Percentiles rank a stretch among this genome's conserved stretches.
These are phyloP conservation scores for Macropis europaea DNA, from an alignment of 2,888 invertebrate species.

Conservation along the genomic window DNA sequence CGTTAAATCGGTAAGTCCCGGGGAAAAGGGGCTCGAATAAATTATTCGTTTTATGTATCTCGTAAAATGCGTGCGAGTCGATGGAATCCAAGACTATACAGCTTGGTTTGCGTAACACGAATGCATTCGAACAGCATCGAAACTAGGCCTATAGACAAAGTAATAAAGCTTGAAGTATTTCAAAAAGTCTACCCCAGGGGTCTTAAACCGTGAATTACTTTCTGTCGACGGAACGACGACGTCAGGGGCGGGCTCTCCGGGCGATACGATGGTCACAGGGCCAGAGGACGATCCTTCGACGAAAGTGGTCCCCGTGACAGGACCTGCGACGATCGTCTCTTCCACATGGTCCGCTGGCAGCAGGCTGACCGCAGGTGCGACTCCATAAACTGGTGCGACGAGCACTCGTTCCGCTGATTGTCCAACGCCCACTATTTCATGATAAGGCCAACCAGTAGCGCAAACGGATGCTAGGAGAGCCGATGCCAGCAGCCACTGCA, in stretches of 20 bases:
- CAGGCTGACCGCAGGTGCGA: constrained; percentile 39
- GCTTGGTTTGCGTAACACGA: background rate
- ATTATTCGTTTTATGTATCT: constrained; percentile 27
- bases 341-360: background rate
- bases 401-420: constrained; percentile 14
- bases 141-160: background rate
- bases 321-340: constrained; percentile 48
- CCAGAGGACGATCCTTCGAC: constrained; percentile 51
- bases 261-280: constrained; percentile 3
- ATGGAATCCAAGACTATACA: background rate
- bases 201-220: background rate
- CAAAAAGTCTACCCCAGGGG: background rate
- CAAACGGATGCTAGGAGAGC: constrained; percentile 54
- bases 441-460: constrained; percentile 67
- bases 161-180: background rate
- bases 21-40: constrained; percentile 1
- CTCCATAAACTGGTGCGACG: constrained; percentile 42
- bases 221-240: background rate
- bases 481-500: constrained; percentile 54
- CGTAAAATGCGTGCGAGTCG: constrained; percentile 14
- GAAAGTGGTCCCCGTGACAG: constrained; percentile 56
- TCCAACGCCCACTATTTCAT: constrained; percentile 54
- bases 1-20: background rate
- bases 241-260: background rate
- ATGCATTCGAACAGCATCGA: background rate